A percentile compares a stretch with the other conserved stretches of the same genome.
phyloP scores from a whole-genome alignment of 2,888 invertebrate genomes.

The Heliconius ismenius region DNA sequence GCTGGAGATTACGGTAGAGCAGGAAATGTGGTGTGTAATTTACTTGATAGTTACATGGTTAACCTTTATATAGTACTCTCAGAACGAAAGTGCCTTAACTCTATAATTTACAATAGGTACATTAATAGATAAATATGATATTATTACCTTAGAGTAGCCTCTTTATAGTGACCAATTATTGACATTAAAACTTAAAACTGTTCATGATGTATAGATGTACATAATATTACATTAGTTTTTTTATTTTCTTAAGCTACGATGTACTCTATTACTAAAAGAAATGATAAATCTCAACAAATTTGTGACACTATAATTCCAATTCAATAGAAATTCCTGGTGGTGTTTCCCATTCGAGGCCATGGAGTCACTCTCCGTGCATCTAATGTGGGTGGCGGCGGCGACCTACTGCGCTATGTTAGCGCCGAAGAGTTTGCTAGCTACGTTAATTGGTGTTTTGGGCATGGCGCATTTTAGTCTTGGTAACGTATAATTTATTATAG shows the following conservation, averaged over 20 bases:
- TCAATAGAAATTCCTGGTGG: constrained; percentile 91
- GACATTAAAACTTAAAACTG: not conserved
- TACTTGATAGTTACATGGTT: not conserved
- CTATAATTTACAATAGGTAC: not conserved
- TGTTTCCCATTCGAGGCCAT: constrained; percentile 93
- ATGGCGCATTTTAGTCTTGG: constrained; percentile 95
- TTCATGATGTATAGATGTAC: not conserved
- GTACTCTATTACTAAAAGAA: too few relatives aligned
- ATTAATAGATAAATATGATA: not conserved
- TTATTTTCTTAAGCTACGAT: too few relatives aligned
- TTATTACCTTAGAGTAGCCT: too few relatives aligned
- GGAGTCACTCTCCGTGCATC: constrained; percentile 91
- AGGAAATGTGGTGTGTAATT: constrained; percentile 9
- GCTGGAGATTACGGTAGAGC: not conserved
- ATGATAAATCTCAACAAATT: too few relatives aligned
- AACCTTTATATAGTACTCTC: not conserved
- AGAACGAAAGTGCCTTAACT: not conserved
- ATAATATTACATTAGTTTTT: too few relatives aligned
- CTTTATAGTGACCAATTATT: not conserved
- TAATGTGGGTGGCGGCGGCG: constrained; percentile 95
- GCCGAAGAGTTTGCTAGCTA: constrained; percentile 91
- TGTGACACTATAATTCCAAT: not conserved
- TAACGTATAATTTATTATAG: constrained; percentile 52
- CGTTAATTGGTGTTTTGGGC: constrained; percentile 92
- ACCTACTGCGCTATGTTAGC: constrained; percentile 93